Percentiles rank a stretch among this genome's conserved stretches.
phyloP scores from a whole-genome alignment of 2,113 vertebrate genomes.

The Salvelinus alpinus region DNA sequence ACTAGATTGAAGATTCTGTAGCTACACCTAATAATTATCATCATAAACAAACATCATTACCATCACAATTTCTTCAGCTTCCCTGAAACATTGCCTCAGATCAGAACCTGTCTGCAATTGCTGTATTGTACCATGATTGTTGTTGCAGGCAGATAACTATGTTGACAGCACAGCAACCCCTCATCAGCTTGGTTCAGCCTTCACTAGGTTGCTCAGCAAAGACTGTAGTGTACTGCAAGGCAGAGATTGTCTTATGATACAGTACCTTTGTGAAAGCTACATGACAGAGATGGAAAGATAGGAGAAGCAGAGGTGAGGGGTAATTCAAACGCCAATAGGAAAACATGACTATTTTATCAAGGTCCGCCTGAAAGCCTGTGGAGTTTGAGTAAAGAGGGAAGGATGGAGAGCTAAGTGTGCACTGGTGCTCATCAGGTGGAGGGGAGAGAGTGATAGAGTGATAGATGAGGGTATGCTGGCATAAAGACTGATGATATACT shows the following conservation, averaged over 20 bases:
- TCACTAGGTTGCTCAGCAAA: too few relatives aligned
- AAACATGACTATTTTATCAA: conserved; percentile 12
- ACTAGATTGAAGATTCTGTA: too few relatives aligned
- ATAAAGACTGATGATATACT: conserved; percentile 11
- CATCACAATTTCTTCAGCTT: too few relatives aligned
- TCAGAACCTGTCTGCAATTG: too few relatives aligned
- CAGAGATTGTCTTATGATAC: not conserved
- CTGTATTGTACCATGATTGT: too few relatives aligned
- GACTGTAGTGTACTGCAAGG: not conserved
- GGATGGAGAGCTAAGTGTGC: conserved; percentile 11
- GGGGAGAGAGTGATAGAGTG: not conserved
- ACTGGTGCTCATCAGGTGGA: not conserved
- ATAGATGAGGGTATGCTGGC: not conserved
- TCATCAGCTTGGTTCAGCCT: too few relatives aligned
- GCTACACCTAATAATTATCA: too few relatives aligned
- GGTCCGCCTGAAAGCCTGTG: not conserved
- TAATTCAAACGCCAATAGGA: conserved; percentile 19
- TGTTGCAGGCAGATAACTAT: too few relatives aligned
- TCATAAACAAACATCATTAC: too few relatives aligned
- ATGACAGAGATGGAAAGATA: not conserved
- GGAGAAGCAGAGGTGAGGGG: not conserved
- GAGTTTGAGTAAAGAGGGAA: conserved; percentile 6
- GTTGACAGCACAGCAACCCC: too few relatives aligned
- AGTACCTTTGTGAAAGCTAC: not conserved
- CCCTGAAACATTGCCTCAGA: too few relatives aligned